These are phyloP conservation scores for Heterochromis multidens DNA, from an alignment of 2,113 vertebrate genomes.

Conservation along the genomic window DNA sequence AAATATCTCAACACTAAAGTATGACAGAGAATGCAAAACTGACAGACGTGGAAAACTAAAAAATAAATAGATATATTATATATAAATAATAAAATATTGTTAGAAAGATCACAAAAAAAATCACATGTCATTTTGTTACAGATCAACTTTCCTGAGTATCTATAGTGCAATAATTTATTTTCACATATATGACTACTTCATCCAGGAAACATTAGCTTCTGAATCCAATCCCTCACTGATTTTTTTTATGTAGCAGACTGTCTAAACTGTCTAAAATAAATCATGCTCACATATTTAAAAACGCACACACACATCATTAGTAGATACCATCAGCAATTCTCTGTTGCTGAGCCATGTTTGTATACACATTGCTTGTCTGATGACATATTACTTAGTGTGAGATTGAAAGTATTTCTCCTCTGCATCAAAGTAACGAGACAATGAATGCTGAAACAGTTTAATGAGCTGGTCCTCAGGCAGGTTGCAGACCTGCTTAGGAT, in stretches of 20 bases:
- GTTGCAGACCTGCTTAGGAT: conserved; percentile 14
- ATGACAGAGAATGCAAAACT: background rate
- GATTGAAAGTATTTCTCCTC: conserved; percentile 26
- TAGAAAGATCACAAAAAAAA: background rate
- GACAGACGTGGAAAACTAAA: background rate
- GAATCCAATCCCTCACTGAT: background rate
- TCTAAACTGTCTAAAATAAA: conserved; percentile 2
- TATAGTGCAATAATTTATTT: background rate
- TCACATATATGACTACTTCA: background rate
- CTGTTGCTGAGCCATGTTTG: conserved; percentile 18
- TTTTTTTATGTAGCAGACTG: conserved; percentile 1
- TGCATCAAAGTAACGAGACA: conserved; percentile 38
- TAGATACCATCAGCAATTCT: background rate
- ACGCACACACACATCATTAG: background rate
- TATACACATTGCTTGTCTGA: conserved; percentile 5
- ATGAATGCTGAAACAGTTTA: conserved; percentile 32
- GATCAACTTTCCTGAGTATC: background rate
- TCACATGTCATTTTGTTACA: background rate
- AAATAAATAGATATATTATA: background rate
- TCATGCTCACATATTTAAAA: background rate
- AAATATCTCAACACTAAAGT: background rate
- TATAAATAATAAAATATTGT: too few relatives aligned
- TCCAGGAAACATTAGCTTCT: background rate
- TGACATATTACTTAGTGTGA: conserved; percentile 23
- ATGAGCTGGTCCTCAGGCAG: conserved; percentile 42